Conservation (phyloP, 2,113 vertebrate species). For the Thunnus thynnus region DNA sequence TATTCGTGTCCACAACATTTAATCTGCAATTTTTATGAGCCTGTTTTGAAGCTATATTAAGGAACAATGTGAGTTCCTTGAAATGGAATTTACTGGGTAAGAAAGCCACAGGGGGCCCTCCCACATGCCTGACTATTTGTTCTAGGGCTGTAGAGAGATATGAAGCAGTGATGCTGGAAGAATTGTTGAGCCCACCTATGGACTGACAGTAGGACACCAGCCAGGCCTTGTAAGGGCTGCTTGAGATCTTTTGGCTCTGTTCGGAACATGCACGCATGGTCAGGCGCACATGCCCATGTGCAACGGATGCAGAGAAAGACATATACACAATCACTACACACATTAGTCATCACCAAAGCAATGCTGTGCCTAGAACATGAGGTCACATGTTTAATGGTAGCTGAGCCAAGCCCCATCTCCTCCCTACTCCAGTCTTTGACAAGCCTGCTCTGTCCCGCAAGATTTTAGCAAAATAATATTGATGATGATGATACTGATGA, state of each 20-base stretch:
- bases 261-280: constrained; percentile 22
- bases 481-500: constrained; percentile 45
- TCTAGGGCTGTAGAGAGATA: constrained; percentile 55
- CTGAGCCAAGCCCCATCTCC: constrained; percentile 41
- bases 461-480: constrained; percentile 32
- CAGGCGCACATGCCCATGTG: constrained; percentile 13
- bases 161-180: constrained; percentile 42
- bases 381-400: constrained; percentile 66
- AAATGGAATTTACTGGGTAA: constrained; percentile 60
- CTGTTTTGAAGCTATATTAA: constrained; percentile 52
- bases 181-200: constrained; percentile 55
- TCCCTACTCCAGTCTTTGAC: constrained; percentile 38
- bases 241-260: constrained; percentile 10
- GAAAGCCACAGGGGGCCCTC: constrained; percentile 56
- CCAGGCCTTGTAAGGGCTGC: constrained; percentile 47
- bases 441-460: constrained; percentile 32
- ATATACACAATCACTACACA: constrained; percentile 31
- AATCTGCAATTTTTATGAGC: constrained; percentile 52
- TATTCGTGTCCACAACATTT: constrained; percentile 31
- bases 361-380: constrained; percentile 53
- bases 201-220: constrained; percentile 43
- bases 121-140: constrained; percentile 45
- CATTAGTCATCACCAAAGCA: constrained; percentile 33
- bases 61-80: constrained; percentile 42
- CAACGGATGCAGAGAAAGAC: constrained; percentile 20